phyloP scores from a whole-genome alignment of 2,888 invertebrate genomes.

The Chirona hameri region DNA sequence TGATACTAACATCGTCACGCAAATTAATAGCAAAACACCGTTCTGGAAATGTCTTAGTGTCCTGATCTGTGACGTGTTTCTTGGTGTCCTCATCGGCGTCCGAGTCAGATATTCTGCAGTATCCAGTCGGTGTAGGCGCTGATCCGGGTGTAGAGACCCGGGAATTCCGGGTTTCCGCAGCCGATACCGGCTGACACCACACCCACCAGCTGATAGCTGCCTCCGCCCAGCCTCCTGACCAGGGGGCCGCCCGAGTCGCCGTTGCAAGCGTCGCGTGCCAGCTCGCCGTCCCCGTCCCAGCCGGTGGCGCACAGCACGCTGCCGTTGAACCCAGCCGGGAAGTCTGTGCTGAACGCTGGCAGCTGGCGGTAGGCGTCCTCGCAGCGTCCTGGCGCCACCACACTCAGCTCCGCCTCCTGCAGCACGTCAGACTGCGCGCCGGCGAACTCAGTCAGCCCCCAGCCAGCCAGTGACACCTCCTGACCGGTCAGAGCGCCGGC shows the following conservation, averaged over 20 bases:
- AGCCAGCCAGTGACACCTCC: slow-evolving; percentile 40
- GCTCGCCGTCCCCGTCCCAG: slow-evolving; percentile 27
- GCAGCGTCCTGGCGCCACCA: slow-evolving; percentile 40
- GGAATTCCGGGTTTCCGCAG: neutral
- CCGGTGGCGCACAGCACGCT: slow-evolving; percentile 31
- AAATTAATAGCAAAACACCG: no score
- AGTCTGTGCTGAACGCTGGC: slow-evolving; percentile 35
- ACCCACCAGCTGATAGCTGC: neutral
- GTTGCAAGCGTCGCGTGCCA: neutral
- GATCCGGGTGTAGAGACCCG: neutral
- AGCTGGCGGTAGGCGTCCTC: slow-evolving; percentile 34
- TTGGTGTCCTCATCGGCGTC: no score
- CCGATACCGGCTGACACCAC: neutral
- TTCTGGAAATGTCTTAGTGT: no score
- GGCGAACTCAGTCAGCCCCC: slow-evolving; percentile 41
- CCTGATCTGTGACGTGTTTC: no score
- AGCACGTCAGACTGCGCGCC: slow-evolving; percentile 50
- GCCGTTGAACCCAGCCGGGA: slow-evolving; percentile 37
- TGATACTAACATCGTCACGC: no score
- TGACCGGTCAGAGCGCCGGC: slow-evolving; percentile 44
- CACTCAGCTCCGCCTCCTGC: slow-evolving; percentile 50
- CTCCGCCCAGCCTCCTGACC: neutral
- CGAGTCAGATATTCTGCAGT: no score
- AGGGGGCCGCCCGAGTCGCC: neutral
- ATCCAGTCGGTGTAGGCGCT: no score